phyloP scores from a whole-genome alignment of 2,797 vertebrate species.

The Delichon dasypus region DNA sequence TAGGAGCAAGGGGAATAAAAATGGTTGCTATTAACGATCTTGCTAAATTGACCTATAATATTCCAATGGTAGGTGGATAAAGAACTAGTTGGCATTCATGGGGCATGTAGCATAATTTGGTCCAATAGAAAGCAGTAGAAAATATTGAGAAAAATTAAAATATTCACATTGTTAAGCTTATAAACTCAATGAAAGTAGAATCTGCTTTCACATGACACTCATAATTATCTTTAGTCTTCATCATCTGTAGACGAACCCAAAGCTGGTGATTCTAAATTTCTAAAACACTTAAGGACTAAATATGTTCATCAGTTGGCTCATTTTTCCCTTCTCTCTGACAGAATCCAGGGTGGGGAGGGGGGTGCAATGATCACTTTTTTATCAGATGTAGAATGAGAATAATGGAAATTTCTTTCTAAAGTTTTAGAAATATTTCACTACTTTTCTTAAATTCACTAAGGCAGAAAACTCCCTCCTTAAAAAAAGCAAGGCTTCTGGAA shows the following conservation, averaged over 20 bases:
- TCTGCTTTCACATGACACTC: neutral
- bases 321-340: neutral
- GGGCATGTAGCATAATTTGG: neutral
- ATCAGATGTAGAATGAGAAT: neutral
- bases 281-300: neutral
- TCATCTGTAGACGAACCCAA: neutral
- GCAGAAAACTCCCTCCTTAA: neutral
- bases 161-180: neutral
- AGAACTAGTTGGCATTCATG: neutral
- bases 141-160: constrained; percentile 6
- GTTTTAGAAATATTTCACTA: neutral
- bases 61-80: neutral
- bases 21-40: neutral
- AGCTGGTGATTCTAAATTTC: neutral
- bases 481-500: neutral
- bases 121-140: neutral
- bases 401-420: neutral
- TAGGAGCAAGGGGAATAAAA: neutral
- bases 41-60: neutral
- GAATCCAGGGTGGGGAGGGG: neutral
- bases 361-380: neutral
- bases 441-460: neutral
- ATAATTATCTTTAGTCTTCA: neutral
- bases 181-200: neutral
- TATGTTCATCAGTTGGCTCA: neutral